Evolutionary conservation across 2,797 vertebrate genomes (phyloP), one percentile per base, ranked within the genome.

Genomic region (Vireo griseus): DNA sequence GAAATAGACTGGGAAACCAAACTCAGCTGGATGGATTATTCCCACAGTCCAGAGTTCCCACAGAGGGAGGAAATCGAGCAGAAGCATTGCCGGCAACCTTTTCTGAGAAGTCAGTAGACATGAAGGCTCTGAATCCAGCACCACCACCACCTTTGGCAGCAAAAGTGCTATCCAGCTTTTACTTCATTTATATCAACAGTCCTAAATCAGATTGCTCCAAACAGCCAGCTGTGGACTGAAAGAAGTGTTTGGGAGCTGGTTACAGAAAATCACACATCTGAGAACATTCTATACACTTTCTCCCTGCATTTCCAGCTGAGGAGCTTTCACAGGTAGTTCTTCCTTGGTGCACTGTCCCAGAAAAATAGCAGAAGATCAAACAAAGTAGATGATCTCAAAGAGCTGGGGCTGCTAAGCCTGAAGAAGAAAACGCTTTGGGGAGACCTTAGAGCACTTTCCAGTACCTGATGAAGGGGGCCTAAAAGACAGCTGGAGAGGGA

Each of bases 111-210:
- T 65, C 48, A 45, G 5, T 28, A 67, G 22, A 37, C 52, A 45
- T 0, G 1, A 88, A 74, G 22, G 29, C 10, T 51, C 37, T 3
- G 33, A 77, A 59, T 77, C 88, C 61, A 74, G 40, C 61, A 80
- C 5, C 66, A 51, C 12, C 0, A 0, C 15, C 42, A 78, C 35
- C 24, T 75, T 52, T 7, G 10, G n/a, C 29, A 87, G 29, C 16
- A 39, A 9, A 90, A 94, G 25, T 19, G 11, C 21, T 67, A 50
- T 72, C 26, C 47, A 62, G 33, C 19, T 86, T 83, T 77, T 42
- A 45, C 14, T 75, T 65, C 3, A 40, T 59, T 67, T 86, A 17
- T 37, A 71, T 42, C n/a, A 84, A 63, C 26, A 52, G 28, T 37
- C 25, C 37, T 48, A 83, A 72, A 78, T 26, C 39, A 29, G 24